Conservation (phyloP, 2,888 invertebrate genomes). For the Xestia ashworthii region DNA sequence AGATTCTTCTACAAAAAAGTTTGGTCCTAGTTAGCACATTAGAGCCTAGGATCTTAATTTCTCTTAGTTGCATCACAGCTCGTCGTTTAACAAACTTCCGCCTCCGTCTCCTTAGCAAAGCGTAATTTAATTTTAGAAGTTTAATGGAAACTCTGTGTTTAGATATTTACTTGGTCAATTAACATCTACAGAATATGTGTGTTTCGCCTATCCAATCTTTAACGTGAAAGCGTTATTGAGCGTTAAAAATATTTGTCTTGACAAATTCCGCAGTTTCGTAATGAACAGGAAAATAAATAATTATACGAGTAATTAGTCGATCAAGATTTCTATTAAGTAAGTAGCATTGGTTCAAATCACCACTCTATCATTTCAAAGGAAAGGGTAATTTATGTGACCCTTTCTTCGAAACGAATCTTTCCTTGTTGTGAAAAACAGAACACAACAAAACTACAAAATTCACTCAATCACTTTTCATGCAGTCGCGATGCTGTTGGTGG, state of each 20-base stretch:
- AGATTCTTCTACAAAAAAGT: background rate
- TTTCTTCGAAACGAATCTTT: too few species aligned
- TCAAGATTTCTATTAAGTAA: background rate
- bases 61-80: background rate
- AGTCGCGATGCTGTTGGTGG: background rate
- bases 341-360: background rate
- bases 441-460: too few species aligned
- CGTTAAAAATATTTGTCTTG: slow-evolving; percentile 29
- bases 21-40: background rate
- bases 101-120: background rate
- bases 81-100: slow-evolving; percentile 4
- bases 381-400: background rate
- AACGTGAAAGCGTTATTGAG: slow-evolving; percentile 32
- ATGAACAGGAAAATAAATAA: background rate
- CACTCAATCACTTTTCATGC: background rate
- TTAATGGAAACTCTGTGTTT: slow-evolving; percentile 48
- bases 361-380: background rate
- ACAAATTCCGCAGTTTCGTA: slow-evolving; percentile 16
- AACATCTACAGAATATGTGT: slow-evolving; percentile 15
- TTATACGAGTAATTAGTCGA: background rate
- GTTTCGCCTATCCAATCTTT: slow-evolving; percentile 6
- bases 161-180: slow-evolving; percentile 38
- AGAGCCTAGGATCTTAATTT: background rate
- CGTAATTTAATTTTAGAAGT: slow-evolving; percentile 13
- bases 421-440: background rate